phyloP scores from a whole-genome alignment of 2,113 vertebrate species.

The Shinisaurus crocodilurus region DNA sequence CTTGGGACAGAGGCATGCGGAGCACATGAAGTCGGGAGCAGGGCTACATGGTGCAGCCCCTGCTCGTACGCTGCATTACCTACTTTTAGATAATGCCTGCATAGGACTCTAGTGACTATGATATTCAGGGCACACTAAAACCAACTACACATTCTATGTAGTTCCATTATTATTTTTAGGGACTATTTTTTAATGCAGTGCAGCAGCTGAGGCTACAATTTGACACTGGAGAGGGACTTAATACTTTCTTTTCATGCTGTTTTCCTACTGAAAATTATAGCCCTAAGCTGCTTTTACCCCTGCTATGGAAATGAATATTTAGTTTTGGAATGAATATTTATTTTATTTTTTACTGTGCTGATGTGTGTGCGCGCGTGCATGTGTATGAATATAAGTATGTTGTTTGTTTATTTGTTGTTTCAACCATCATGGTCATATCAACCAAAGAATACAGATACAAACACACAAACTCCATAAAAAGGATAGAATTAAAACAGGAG shows the following conservation, averaged over 20 bases:
- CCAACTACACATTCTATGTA: not conserved
- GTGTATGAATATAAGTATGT: too few species aligned
- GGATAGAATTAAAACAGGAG: too few species aligned
- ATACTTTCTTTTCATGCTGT: not conserved
- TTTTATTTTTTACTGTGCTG: not conserved
- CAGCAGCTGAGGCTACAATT: not conserved
- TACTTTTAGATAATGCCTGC: too few species aligned
- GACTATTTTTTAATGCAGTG: not conserved
- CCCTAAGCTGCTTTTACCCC: not conserved
- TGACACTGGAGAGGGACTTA: not conserved
- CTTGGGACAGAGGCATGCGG: too few species aligned
- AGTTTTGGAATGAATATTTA: not conserved
- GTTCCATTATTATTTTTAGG: not conserved
- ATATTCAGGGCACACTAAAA: not conserved
- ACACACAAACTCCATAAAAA: too few species aligned
- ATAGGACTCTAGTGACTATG: too few species aligned
- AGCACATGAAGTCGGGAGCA: too few species aligned
- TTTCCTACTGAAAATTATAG: not conserved
- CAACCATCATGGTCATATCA: too few species aligned
- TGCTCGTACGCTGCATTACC: too few species aligned
- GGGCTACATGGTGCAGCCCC: too few species aligned
- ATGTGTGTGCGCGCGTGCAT: not conserved
- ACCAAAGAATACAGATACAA: too few species aligned
- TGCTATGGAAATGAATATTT: not conserved
- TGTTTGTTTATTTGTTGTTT: too few species aligned